A percentile compares a stretch with the other conserved stretches of the same genome.
phyloP scores from a whole-genome alignment of 2,797 vertebrate genomes.

The Rhinatrema bivittatum region DNA sequence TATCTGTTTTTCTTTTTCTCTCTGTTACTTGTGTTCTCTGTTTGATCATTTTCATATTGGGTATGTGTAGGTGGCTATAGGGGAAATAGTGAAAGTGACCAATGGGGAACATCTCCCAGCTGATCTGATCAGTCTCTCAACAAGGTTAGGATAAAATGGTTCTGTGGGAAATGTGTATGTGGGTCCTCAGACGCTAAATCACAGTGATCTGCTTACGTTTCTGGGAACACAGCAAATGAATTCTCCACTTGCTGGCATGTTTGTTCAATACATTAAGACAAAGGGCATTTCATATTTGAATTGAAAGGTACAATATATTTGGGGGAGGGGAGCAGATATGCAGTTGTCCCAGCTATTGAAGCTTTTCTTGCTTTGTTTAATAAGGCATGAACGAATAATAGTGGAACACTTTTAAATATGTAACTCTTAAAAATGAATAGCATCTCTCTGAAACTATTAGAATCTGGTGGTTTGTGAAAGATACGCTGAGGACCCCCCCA shows the following conservation, averaged over 20 bases:
- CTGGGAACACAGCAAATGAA: not conserved
- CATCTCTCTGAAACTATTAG: not conserved
- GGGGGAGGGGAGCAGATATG: no score
- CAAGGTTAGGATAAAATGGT: constrained; percentile 83
- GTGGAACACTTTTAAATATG: no score
- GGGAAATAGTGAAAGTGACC: constrained; percentile 97
- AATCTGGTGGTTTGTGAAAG: constrained; percentile 19
- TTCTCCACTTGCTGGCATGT: not conserved
- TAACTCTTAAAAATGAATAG: no score
- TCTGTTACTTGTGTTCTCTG: constrained; percentile 45
- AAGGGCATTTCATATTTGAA: constrained; percentile 1
- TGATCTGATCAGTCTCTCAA: constrained; percentile 98
- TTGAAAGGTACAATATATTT: not conserved
- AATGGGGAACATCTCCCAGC: constrained; percentile 98
- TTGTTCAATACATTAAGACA: not conserved
- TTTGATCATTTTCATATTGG: constrained; percentile 66
- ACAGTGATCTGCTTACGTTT: no score
- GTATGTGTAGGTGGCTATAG: constrained; percentile 89
- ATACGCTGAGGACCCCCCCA: constrained; percentile 62
- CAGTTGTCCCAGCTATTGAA: no score
- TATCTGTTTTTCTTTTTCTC: constrained; percentile 47
- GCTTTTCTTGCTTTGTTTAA: no score
- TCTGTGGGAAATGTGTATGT: constrained; percentile 40
- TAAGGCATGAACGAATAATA: no score
- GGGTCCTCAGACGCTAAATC: constrained; percentile 57